Base-by-base conservation (phyloP, 2,797 vertebrate genomes). In the Holocentrus rufus region DNA sequence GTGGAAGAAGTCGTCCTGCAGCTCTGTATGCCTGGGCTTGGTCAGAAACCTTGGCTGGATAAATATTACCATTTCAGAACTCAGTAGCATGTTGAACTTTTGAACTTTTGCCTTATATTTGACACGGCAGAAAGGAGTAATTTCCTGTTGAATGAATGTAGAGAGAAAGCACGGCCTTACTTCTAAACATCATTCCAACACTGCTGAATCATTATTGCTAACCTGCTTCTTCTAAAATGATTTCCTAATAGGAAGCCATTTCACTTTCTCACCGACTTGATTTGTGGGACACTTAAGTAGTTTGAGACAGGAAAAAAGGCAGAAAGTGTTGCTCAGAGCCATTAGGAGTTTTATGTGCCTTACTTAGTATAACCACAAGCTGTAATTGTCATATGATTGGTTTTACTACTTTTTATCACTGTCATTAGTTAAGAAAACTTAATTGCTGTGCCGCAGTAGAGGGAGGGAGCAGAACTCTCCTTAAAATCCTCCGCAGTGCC, bases 301-400 rank as follows among this genome's bases (percentile, higher is more conserved):
- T 85, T 79, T 52, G 66, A 71, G 69, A 79, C 65, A 56, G 56
- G 13, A 14, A 76, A 76, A 75, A 71, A 53, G 36, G 68, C 42
- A 76, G 78, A 84, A 87, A 85, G 81, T 78, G 80, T 85, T 84
- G 69, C 72, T 79, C 18, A 1, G 60, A 72, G 69, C 84, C 79
- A 89, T 91, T 90, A 89, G 77, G 73, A 84, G 25, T 85, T 91
- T 92, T 84, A 87, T 90, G 77, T 47, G 77, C 83, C 83, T 84
- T 75, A 83, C 82, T 87, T 81, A 54, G 54, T 86, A 79, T 79
- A 88, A 88, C 77, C 81, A 83, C 80, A 81, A 84, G 82, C 86
- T 83, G 83, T 92, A 90, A 92, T 93, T 78, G 88, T 89, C 75
- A 84, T 90, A 87, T 90, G 90, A 93, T 93, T 85, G 90, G 86